phyloP scores from a whole-genome alignment of 2,797 vertebrate genomes.

The Valencia hispanica region DNA sequence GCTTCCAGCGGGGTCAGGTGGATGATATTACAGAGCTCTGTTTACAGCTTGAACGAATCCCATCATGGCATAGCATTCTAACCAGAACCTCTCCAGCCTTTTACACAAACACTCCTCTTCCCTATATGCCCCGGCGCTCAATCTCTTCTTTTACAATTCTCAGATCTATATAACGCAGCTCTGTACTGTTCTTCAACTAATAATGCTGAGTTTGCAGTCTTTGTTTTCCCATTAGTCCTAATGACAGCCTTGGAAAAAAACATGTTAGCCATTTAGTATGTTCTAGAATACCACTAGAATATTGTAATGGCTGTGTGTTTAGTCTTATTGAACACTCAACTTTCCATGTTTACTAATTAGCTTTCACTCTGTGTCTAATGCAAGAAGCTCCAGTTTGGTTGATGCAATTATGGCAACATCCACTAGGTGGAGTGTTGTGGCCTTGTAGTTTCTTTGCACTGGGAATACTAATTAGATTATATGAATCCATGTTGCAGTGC shows the following conservation, averaged over 20 bases:
- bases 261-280: conserved; percentile 31
- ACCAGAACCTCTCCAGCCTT: conserved; percentile 33
- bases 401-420: conserved; percentile 37
- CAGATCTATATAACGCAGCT: conserved; percentile 7
- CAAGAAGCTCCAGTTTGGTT: neutral
- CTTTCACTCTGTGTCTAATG: conserved; percentile 20
- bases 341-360: conserved; percentile 40
- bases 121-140: neutral
- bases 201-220: conserved; percentile 50
- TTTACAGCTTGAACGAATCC: conserved; percentile 30
- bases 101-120: conserved; percentile 20
- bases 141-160: conserved; percentile 5
- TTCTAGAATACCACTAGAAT: conserved; percentile 31
- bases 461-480: neutral
- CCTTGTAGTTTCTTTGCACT: neutral
- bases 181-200: conserved; percentile 3
- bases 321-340: conserved; percentile 22
- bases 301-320: conserved; percentile 24
- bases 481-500: neutral
- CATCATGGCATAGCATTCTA: conserved; percentile 28
- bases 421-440: conserved; percentile 67
- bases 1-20: conserved; percentile 42
- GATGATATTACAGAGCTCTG: conserved; percentile 39
- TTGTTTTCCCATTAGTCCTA: conserved; percentile 54
- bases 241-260: conserved; percentile 40